A percentile compares a stretch with the other conserved stretches of the same genome.
phyloP scores from a whole-genome alignment of 37 sponge, comb jelly and placozoan genomes.

The Bolinopsis microptera region DNA sequence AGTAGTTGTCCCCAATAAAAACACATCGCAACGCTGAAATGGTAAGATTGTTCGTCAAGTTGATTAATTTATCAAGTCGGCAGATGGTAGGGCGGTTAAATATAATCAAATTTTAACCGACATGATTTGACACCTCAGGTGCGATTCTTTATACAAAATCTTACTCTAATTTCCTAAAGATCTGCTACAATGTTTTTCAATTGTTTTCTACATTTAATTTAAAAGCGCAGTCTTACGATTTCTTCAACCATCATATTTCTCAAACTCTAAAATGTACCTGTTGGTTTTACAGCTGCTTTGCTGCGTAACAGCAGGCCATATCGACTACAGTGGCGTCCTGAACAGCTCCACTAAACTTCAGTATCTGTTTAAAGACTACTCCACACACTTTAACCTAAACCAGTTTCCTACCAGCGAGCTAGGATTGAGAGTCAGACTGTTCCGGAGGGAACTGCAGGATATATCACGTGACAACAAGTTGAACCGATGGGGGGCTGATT shows the following conservation, averaged over 20 bases:
- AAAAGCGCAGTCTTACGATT: no score
- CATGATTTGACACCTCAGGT: neutral
- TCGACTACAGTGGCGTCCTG: neutral
- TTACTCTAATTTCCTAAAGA: neutral
- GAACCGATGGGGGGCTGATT: neutral
- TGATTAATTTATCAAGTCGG: neutral
- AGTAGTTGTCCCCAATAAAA: no score
- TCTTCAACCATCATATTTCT: neutral
- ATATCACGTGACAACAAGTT: neutral
- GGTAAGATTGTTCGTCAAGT: no score
- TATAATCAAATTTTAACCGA: neutral
- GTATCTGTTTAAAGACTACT: neutral
- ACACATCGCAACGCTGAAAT: no score
- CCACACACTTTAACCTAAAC: neutral
- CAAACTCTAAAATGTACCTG: neutral
- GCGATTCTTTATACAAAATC: neutral
- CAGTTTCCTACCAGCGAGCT: neutral
- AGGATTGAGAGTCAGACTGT: neutral
- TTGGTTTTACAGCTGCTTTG: neutral
- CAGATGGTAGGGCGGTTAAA: neutral
- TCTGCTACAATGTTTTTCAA: no score
- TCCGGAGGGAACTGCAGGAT: neutral
- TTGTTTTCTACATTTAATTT: neutral
- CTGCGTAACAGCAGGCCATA: neutral
- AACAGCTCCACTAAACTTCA: neutral